Conservation (phyloP, 1,140 invertebrate species). For the Drosophila leontia region DNA sequence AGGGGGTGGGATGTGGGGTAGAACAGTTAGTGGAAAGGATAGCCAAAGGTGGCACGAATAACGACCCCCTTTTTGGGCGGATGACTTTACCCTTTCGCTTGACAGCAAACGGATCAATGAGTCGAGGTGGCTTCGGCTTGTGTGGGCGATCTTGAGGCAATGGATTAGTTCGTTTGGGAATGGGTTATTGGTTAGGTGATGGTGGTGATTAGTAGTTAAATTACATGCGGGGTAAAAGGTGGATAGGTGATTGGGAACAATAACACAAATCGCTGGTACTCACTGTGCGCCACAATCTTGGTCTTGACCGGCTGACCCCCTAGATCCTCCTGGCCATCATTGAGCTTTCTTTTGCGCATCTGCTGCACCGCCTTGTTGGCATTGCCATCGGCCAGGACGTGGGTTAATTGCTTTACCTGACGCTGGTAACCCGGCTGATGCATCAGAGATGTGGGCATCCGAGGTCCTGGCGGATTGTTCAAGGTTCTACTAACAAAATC, state of each 20-base stretch:
- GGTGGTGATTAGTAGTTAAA: conserved; percentile 6
- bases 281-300: conserved; percentile 63
- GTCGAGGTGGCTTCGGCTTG: conserved; percentile 66
- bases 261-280: conserved; percentile 16
- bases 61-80: neutral
- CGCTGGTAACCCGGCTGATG: conserved; percentile 54
- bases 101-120: conserved; percentile 79
- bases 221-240: conserved; percentile 23
- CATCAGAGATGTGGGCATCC: conserved; percentile 82
- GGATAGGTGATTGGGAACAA: neutral
- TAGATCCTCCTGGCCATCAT: conserved; percentile 38
- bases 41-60: neutral
- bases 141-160: conserved; percentile 35
- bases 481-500: conserved; percentile 88
- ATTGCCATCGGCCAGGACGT: conserved; percentile 54
- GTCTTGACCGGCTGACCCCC: conserved; percentile 48
- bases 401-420: conserved; percentile 36
- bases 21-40: conserved; percentile 50
- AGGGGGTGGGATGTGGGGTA: conserved; percentile 24
- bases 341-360: conserved; percentile 57
- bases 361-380: conserved; percentile 51
- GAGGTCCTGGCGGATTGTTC: conserved; percentile 87
- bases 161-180: conserved; percentile 12
- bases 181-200: neutral
- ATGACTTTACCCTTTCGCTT: conserved; percentile 80